A percentile compares a stretch with the other conserved stretches of the same genome.
Evolutionary conservation across 2,113 vertebrate genomes (phyloP).

Genomic region (Antechinus flavipes): DNA sequence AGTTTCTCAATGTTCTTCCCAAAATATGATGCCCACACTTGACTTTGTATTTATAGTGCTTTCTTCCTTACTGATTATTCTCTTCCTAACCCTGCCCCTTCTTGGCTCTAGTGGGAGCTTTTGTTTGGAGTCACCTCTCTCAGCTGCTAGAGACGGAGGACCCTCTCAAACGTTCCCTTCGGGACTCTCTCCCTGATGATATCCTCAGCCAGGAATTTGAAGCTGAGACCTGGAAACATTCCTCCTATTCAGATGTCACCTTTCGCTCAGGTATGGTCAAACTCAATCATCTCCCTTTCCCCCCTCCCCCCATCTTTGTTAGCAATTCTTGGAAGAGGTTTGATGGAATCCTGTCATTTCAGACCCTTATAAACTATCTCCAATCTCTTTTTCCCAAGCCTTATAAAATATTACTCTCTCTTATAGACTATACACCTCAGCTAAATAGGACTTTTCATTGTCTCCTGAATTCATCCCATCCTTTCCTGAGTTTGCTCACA

Average conservation of each 20-base stretch:
- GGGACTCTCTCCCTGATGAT: slow-evolving; percentile 88
- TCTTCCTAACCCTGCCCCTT: neutral
- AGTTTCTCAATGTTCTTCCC: neutral
- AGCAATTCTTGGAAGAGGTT: neutral
- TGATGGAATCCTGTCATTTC: neutral
- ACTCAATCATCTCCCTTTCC: neutral
- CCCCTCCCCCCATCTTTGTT: neutral
- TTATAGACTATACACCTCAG: neutral
- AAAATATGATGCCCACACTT: neutral
- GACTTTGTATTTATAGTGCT: neutral
- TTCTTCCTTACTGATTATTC: neutral
- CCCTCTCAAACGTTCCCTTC: slow-evolving; percentile 87
- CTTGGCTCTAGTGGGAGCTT: slow-evolving; percentile 89
- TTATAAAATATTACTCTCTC: neutral
- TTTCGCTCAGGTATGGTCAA: slow-evolving; percentile 83
- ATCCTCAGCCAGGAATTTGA: slow-evolving; percentile 91
- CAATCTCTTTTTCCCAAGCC: neutral
- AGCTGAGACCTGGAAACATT: slow-evolving; percentile 90
- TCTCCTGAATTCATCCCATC: neutral
- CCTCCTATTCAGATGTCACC: slow-evolving; percentile 90
- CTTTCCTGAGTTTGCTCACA: neutral
- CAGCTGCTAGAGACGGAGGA: slow-evolving; percentile 90
- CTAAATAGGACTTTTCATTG: neutral
- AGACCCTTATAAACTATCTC: neutral
- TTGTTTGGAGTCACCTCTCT: slow-evolving; percentile 93